Evolutionary conservation across 2,113 vertebrate genomes (phyloP).

Genomic region (Cervus canadensis): DNA sequence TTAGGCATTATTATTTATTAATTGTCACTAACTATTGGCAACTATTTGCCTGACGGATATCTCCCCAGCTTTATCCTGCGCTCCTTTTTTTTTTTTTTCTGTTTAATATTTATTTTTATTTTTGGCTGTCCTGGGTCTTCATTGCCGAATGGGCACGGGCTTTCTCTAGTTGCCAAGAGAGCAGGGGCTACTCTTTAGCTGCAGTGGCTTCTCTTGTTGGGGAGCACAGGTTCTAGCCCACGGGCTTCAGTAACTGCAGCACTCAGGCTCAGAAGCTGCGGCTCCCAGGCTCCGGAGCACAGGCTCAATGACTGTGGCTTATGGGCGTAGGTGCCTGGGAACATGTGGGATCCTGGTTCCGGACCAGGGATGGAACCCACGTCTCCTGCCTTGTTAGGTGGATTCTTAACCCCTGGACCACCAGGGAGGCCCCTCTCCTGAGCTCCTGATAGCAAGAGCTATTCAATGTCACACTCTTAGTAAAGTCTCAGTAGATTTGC

Average conservation of each 20-base stretch:
- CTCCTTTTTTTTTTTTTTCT: background rate
- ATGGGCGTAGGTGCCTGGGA: accelerated
- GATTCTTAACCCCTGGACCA: background rate
- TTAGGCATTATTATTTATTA: background rate
- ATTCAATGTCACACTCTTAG: accelerated
- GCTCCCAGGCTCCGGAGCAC: background rate
- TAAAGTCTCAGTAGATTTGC: background rate
- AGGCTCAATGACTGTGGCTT: background rate
- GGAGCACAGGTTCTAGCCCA: background rate
- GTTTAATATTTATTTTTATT: background rate
- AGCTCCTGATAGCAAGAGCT: background rate
- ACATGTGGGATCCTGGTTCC: background rate
- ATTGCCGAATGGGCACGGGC: accelerated
- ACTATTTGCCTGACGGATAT: background rate
- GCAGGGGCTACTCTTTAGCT: background rate
- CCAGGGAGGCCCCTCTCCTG: background rate
- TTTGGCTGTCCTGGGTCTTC: background rate
- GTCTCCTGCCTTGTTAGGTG: background rate
- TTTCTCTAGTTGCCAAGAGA: background rate
- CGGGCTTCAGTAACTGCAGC: background rate
- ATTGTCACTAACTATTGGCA: background rate
- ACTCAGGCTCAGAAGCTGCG: accelerated
- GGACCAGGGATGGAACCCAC: background rate
- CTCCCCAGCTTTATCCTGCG: background rate
- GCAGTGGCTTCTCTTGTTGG: accelerated